These are phyloP conservation scores for Gryllus longicercus DNA, from an alignment of 2,888 invertebrate genomes.

Conservation along the genomic window DNA sequence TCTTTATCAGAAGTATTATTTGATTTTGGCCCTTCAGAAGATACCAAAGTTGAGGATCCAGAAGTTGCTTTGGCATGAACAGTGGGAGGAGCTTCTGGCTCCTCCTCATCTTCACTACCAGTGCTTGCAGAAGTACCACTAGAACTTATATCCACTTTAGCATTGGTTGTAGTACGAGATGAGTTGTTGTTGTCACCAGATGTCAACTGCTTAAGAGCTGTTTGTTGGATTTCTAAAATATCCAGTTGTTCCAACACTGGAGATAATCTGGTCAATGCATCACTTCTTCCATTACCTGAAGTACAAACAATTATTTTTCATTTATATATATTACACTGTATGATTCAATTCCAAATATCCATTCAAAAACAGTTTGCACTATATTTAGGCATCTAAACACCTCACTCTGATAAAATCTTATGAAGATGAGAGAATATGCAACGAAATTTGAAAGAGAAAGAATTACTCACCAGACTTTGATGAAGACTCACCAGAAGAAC, in stretches of 20 bases:
- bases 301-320: not conserved
- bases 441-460: too few species aligned
- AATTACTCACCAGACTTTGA: slow-evolving; percentile 25
- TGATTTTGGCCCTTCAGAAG: too few species aligned
- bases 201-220: slow-evolving; percentile 33
- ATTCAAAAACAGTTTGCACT: too few species aligned
- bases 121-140: slow-evolving; percentile 12
- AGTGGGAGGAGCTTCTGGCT: slow-evolving; percentile 24
- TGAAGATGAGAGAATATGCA: too few species aligned
- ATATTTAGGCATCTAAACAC: too few species aligned
- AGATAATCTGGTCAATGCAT: slow-evolving; percentile 29
- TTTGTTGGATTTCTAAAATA: slow-evolving; percentile 36
- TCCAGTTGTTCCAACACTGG: slow-evolving; percentile 36
- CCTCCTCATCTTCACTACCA: slow-evolving; percentile 22
- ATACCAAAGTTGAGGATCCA: not conserved
- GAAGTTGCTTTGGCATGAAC: slow-evolving; percentile 36
- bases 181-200: not conserved
- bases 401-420: too few species aligned
- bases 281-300: slow-evolving; percentile 11
- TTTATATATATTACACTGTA: not conserved
- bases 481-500: slow-evolving; percentile 30
- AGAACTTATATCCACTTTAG: slow-evolving; percentile 29
- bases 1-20: too few species aligned
- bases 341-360: too few species aligned
- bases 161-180: slow-evolving; percentile 24